These are phyloP conservation scores for Vireo altiloquus DNA, from an alignment of 2,113 vertebrate genomes.

Conservation along the genomic window DNA sequence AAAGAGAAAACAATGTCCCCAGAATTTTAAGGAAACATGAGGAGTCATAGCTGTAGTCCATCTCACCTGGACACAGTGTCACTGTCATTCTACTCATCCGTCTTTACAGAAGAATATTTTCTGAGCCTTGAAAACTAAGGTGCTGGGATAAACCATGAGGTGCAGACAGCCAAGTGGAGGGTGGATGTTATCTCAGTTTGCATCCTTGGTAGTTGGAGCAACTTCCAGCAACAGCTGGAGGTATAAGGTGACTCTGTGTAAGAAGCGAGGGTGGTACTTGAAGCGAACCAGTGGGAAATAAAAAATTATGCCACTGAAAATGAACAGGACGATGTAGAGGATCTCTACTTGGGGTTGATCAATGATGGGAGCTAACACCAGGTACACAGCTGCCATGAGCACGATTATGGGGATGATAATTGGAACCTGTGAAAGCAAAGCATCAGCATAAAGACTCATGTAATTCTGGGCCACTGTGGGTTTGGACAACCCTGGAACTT, in stretches of 20 bases:
- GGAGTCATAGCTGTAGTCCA: neutral
- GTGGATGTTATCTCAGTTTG: neutral
- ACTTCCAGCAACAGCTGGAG: conserved; percentile 89
- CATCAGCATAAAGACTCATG: neutral
- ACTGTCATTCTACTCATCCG: neutral
- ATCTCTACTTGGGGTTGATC: conserved; percentile 81
- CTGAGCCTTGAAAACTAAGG: neutral
- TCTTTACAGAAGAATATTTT: neutral
- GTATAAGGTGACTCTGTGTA: conserved; percentile 76
- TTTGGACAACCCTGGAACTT: neutral
- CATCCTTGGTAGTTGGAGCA: conserved; percentile 75
- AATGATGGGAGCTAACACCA: conserved; percentile 84
- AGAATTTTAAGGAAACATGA: neutral
- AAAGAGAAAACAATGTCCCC: neutral
- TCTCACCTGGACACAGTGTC: neutral
- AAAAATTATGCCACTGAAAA: conserved; percentile 79
- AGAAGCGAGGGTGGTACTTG: conserved; percentile 71
- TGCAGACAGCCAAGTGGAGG: neutral
- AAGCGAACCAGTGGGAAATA: conserved; percentile 85
- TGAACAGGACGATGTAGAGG: conserved; percentile 81
- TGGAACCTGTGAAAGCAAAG: conserved; percentile 76
- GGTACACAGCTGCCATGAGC: conserved; percentile 77
- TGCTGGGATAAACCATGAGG: neutral
- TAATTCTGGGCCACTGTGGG: neutral
- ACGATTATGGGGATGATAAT: conserved; percentile 80